These are phyloP conservation scores for Casuarius casuarius DNA, from an alignment of 2,113 vertebrate species.

Conservation along the genomic window DNA sequence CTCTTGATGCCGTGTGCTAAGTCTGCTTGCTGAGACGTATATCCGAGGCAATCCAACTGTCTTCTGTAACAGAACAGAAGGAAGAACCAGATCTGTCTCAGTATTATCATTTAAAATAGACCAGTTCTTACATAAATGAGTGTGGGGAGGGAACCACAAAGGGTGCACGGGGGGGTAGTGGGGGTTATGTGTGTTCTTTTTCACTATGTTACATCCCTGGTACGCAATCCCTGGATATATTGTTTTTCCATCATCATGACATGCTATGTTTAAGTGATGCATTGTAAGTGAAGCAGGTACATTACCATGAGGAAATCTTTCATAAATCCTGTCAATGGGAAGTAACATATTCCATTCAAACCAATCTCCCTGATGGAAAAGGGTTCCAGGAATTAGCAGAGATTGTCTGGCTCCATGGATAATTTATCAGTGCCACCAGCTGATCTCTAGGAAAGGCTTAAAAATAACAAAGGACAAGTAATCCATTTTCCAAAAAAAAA, in stretches of 20 bases:
- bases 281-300: background rate
- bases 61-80: background rate
- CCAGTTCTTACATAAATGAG: background rate
- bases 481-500: conserved; percentile 15
- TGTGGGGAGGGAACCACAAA: accelerated
- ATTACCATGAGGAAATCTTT: conserved; percentile 45
- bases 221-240: background rate
- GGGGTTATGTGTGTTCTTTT: background rate
- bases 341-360: conserved; percentile 48
- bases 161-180: background rate
- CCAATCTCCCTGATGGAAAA: conserved; percentile 39
- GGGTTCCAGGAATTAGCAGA: conserved; percentile 54
- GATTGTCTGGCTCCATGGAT: conserved; percentile 56
- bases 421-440: conserved; percentile 71
- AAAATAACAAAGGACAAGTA: conserved; percentile 59
- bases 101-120: background rate
- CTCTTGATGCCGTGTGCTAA: background rate
- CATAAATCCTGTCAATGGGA: conserved; percentile 23
- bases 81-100: background rate
- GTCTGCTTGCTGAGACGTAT: background rate
- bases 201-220: background rate
- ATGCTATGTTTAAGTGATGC: background rate
- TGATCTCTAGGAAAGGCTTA: conserved; percentile 61
- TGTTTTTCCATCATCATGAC: background rate
- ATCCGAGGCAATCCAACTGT: background rate